These are phyloP conservation scores for Brevimyrus niger DNA, from an alignment of 2,113 vertebrate species.

Conservation along the genomic window DNA sequence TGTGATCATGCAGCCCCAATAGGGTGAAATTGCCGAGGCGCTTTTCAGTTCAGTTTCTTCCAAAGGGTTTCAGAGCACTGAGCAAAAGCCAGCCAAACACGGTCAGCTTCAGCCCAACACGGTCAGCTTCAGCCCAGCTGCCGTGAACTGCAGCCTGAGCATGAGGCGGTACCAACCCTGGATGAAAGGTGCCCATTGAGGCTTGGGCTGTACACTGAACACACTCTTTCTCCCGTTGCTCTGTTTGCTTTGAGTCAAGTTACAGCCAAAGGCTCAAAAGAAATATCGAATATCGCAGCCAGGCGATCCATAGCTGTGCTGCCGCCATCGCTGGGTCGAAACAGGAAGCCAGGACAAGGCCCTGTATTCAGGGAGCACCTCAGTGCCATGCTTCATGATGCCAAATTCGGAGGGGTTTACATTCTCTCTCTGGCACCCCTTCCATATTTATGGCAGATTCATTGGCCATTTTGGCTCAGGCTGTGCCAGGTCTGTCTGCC, in stretches of 20 bases:
- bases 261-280: conserved; percentile 64
- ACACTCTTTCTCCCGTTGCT: conserved; percentile 52
- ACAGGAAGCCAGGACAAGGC: conserved; percentile 62
- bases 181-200: conserved; percentile 63
- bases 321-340: conserved; percentile 47
- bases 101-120: neutral
- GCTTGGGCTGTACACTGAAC: conserved; percentile 44
- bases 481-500: neutral
- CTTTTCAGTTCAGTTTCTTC: neutral
- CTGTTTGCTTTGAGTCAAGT: conserved; percentile 67
- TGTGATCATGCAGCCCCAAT: neutral
- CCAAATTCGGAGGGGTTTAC: conserved; percentile 29
- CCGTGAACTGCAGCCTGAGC: neutral
- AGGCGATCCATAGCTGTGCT: conserved; percentile 57
- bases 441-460: neutral
- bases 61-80: neutral
- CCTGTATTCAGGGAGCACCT: conserved; percentile 57
- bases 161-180: conserved; percentile 30
- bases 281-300: conserved; percentile 63
- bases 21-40: neutral
- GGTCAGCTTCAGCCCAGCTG: neutral
- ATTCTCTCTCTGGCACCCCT: conserved; percentile 52
- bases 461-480: conserved; percentile 45
- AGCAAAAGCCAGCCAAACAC: neutral
- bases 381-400: conserved; percentile 62